Evolutionary conservation across 30 jellyfish, hydroid and myxozoan species (phyloP), one percentile per base, ranked within the genome.

Genomic region (Chrysaora quinquecirrha): DNA sequence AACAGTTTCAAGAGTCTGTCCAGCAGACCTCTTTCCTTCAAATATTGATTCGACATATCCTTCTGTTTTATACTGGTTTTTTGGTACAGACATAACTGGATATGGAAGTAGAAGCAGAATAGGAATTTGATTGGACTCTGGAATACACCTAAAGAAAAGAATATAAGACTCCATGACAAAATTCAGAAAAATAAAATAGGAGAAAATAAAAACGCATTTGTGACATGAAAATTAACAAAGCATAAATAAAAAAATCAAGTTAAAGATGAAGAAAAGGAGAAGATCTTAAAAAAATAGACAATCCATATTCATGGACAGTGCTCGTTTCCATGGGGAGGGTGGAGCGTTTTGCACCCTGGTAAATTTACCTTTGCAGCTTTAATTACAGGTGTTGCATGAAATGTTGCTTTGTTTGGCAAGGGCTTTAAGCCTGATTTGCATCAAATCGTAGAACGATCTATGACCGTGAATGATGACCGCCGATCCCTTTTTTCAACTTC

Each of bases 71-170:
- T 66, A 86, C 48, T 25, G 65, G 32, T 62, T 67, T 24, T 27
- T 64, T 10, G 48, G 68, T 24, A 11, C 64, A 23, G 73, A 60
- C 19, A 74, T 69, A 47, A 56, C 20, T 1, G 92, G 9, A 75
- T 30, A 76, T 1, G 87, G 82, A 0, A 34, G 49, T 22, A 71
- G 91, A 33, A 88, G 74, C 65, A 88, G 77, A 14, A 88, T 64
- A 10, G 97, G 97, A n/a, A 88, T 69, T 60, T 88, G 97, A 33
- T 73, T 63, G 6, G 28, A 76, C 34, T 23, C 30, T 14, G 93
- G 68, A 22, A 88, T 62, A 64, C 97, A 88, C 32, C 97, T 88
- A 82, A 25, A 58, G 47, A 2, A 68, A 14, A 46, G 67, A n/a
- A n/a, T n/a, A n/a, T n/a, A n/a, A n/a, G n/a, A n/a, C n/a, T n/a